Conservation (phyloP, 2,113 vertebrate genomes). For the Neolamprologus falcicula region DNA sequence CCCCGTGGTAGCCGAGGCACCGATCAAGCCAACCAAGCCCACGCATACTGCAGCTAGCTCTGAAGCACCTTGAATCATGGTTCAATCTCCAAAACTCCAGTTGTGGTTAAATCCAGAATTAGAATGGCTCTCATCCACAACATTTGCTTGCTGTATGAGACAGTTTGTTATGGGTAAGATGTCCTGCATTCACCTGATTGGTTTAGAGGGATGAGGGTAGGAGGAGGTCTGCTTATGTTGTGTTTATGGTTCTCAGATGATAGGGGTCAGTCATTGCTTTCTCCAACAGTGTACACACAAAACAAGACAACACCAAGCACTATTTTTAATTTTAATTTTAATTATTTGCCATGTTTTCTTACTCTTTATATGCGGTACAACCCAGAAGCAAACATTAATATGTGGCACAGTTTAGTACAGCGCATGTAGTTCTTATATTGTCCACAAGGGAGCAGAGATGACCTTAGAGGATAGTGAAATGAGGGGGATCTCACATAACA, state of each 20-base stretch:
- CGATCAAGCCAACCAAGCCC: conserved; percentile 75
- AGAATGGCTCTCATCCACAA: neutral
- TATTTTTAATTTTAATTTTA: neutral
- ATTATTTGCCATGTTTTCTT: neutral
- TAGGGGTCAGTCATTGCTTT: neutral
- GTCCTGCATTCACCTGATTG: conserved; percentile 35
- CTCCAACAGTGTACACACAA: neutral
- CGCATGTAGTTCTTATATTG: neutral
- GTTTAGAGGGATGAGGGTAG: conserved; percentile 44
- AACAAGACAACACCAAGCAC: neutral
- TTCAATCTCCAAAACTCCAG: neutral
- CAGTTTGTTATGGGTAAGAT: conserved; percentile 55
- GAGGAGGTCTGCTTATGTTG: conserved; percentile 37
- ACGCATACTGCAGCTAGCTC: conserved; percentile 76
- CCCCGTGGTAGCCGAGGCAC: conserved; percentile 74
- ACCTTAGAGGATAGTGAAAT: neutral
- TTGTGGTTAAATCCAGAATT: neutral
- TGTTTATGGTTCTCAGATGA: conserved; percentile 54
- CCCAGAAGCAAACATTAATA: neutral
- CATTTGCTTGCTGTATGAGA: neutral
- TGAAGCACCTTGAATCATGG: conserved; percentile 69
- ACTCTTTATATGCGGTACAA: neutral
- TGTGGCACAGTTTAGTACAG: neutral
- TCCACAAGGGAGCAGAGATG: conserved; percentile 38
- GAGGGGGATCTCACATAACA: neutral